Conservation (phyloP, 2,888 invertebrate species). For the Tethea ocularis region DNA sequence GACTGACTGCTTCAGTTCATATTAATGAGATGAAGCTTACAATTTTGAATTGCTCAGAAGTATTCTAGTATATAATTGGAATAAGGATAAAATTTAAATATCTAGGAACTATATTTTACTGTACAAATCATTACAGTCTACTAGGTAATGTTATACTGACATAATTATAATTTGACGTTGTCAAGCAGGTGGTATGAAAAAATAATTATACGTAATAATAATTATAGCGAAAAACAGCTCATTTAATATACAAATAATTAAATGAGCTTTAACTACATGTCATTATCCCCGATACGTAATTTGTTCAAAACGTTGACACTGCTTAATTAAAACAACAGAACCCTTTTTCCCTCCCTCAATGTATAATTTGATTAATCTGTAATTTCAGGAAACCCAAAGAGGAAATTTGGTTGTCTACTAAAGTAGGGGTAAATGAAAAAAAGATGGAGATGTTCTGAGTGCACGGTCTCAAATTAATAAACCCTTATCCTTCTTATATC, state of each 20-base stretch:
- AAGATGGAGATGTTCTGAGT: background rate
- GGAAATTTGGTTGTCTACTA: background rate
- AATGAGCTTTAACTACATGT: background rate
- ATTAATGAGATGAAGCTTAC: no score
- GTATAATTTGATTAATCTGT: slow-evolving; percentile 19
- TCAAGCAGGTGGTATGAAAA: no score
- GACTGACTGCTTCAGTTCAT: slow-evolving; percentile 9
- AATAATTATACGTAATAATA: no score
- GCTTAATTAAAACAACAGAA: slow-evolving; percentile 8
- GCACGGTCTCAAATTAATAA: background rate
- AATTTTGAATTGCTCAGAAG: no score
- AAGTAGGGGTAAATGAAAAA: slow-evolving; percentile 1
- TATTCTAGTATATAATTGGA: no score
- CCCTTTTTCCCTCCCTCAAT: slow-evolving; percentile 11
- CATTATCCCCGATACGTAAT: background rate
- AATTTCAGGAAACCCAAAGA: slow-evolving; percentile 12
- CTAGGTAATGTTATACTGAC: no score
- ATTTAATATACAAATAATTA: background rate
- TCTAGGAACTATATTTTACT: no score
- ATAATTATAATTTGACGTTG: no score
- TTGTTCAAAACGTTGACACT: slow-evolving; percentile 5
- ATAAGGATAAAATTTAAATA: no score
- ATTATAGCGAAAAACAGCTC: background rate
- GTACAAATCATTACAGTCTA: no score
- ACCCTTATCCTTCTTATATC: no score